Evolutionary conservation across 2,113 vertebrate species (phyloP).

Genomic region (Callocephalon fimbriatum): DNA sequence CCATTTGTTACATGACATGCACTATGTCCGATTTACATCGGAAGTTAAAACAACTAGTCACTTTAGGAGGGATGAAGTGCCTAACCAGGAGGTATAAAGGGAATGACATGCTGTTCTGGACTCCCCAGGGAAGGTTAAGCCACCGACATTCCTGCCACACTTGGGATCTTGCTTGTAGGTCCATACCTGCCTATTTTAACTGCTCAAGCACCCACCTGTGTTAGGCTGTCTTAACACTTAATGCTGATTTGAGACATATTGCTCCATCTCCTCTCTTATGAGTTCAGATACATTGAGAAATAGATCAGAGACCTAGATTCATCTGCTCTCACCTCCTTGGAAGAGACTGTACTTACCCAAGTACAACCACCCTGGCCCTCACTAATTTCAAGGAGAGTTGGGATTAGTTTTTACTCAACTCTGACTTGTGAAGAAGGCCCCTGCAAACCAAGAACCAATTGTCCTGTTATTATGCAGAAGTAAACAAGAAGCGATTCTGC

Average conservation of each 20-base stretch:
- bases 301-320: not conserved
- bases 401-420: not conserved
- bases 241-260: not conserved
- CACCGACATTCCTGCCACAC: fast-evolving
- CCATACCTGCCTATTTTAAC: not conserved
- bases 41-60: not conserved
- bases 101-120: not conserved
- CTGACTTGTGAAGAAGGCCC: not conserved
- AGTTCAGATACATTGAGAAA: not conserved
- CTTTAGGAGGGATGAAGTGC: not conserved
- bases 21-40: not conserved
- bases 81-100: not conserved
- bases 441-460: not conserved
- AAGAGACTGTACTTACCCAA: not conserved
- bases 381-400: not conserved
- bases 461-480: not conserved
- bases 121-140: not conserved
- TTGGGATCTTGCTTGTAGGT: not conserved
- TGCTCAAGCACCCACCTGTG: not conserved
- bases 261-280: not conserved
- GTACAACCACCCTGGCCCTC: not conserved
- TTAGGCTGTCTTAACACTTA: not conserved
- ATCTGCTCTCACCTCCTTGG: not conserved
- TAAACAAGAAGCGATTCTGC: not conserved
- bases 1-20: not conserved